Evolutionary conservation across 2,113 vertebrate species (phyloP).

Genomic region (Mola mola): DNA sequence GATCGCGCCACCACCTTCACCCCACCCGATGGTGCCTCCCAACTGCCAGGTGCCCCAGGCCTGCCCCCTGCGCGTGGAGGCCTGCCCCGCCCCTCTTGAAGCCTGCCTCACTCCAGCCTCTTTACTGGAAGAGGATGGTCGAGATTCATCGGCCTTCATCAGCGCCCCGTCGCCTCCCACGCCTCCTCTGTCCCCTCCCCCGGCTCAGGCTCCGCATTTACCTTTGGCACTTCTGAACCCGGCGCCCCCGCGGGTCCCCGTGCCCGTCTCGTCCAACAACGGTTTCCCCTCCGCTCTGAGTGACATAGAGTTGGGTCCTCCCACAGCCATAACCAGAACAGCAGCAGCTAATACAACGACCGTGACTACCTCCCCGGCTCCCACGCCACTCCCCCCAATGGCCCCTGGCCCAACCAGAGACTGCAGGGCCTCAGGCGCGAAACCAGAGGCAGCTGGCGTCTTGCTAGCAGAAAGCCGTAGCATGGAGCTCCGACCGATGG

Average conservation of each 20-base stretch:
- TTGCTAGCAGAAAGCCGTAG: constrained; percentile 79
- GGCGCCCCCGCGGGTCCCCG: constrained; percentile 71
- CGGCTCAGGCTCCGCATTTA: constrained; percentile 71
- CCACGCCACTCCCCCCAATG: constrained; percentile 47
- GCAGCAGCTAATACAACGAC: constrained; percentile 77
- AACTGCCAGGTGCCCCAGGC: constrained; percentile 46
- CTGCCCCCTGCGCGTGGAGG: constrained; percentile 37
- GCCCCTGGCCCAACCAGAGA: constrained; percentile 74
- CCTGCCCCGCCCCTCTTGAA: constrained; percentile 82
- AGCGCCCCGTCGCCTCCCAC: constrained; percentile 84
- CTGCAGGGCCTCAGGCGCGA: constrained; percentile 74
- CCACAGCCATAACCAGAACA: constrained; percentile 72
- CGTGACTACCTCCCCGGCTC: constrained; percentile 87
- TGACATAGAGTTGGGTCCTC: constrained; percentile 90
- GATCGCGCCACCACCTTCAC: constrained; percentile 78
- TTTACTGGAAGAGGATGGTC: constrained; percentile 89
- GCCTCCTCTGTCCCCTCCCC: constrained; percentile 82
- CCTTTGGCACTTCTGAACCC: constrained; percentile 67
- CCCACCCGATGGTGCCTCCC: constrained; percentile 66
- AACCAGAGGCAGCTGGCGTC: constrained; percentile 78
- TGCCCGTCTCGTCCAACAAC: constrained; percentile 79
- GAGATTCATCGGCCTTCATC: constrained; percentile 80
- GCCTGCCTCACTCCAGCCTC: constrained; percentile 95
- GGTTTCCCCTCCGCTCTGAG: constrained; percentile 90
- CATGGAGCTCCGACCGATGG: constrained; percentile 85